Evolutionary conservation across 2,888 invertebrate genomes (phyloP).

Genomic region (Terebella lapidaria): DNA sequence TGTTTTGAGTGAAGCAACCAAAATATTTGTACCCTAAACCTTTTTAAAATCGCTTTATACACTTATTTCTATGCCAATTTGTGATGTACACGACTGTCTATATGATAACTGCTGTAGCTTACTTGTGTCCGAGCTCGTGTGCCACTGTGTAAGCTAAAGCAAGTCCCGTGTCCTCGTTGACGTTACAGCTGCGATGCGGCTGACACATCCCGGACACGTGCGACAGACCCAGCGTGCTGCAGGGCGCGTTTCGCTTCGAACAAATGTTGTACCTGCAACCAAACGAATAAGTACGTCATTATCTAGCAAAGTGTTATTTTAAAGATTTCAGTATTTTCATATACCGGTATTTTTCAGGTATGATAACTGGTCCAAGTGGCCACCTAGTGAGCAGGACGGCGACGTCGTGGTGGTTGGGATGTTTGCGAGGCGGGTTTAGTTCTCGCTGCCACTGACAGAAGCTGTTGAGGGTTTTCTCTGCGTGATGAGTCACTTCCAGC

Average conservation of each 20-base stretch:
- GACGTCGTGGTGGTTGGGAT: constrained; percentile 85
- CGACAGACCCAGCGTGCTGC: constrained; percentile 74
- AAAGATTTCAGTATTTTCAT: no score
- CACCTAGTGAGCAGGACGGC: constrained; percentile 73
- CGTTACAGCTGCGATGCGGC: constrained; percentile 76
- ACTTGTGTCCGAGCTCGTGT: constrained; percentile 90
- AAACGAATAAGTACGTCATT: no score
- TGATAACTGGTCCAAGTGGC: no score
- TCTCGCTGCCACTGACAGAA: constrained; percentile 82
- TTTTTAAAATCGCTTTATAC: no score
- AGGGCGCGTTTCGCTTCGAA: constrained; percentile 53
- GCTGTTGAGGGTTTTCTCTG: constrained; percentile 74
- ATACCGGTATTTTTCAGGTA: no score
- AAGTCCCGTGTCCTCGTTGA: constrained; percentile 86
- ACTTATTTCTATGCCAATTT: no score
- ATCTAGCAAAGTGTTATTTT: no score
- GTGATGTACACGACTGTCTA: no score
- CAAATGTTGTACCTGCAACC: constrained; percentile 52
- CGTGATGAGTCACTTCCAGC: constrained; percentile 61
- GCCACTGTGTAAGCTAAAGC: constrained; percentile 83
- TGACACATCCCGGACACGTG: constrained; percentile 87
- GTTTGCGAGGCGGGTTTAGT: constrained; percentile 74
- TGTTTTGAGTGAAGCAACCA: no score
- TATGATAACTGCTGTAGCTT: no score
- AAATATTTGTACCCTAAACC: no score